Conservation (phyloP, 64 coral and sea anemone species). For the Orbicella faveolata region DNA sequence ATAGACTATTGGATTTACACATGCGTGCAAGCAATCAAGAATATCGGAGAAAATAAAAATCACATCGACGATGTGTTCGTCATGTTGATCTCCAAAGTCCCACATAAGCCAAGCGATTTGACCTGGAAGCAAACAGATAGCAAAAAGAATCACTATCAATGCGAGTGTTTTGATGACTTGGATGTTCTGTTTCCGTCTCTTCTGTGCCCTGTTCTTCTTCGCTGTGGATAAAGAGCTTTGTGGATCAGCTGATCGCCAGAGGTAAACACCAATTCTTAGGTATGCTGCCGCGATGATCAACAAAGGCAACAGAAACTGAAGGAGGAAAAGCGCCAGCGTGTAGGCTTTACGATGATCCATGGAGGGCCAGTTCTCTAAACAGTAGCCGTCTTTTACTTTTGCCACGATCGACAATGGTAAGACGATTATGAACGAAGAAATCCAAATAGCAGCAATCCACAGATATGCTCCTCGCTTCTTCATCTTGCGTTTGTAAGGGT, state of each 20-base stretch:
- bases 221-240: not conserved
- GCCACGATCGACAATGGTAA: conserved; percentile 33
- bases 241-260: conserved; percentile 15
- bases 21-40: conserved; percentile 70
- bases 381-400: not conserved
- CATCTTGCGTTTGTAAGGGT: conserved; percentile 64
- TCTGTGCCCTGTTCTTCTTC: not conserved
- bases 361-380: conserved; percentile 46
- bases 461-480: not conserved
- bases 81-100: conserved; percentile 39
- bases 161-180: conserved; percentile 52
- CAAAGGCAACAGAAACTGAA: conserved; percentile 60
- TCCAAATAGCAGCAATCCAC: conserved; percentile 43
- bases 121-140: conserved; percentile 49
- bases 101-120: conserved; percentile 66
- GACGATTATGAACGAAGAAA: conserved; percentile 38
- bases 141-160: conserved; percentile 55
- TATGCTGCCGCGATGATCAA: conserved; percentile 49
- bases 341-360: conserved; percentile 37
- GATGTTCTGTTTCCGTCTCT: conserved; percentile 45
- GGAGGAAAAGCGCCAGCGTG: conserved; percentile 39
- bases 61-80: not conserved
- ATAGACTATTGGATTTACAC: conserved; percentile 82
- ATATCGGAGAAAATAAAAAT: conserved; percentile 73
- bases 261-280: conserved; percentile 36